These are phyloP conservation scores for Melanotaenia parkinsoni DNA, from an alignment of 2,797 vertebrate genomes.

Conservation along the genomic window DNA sequence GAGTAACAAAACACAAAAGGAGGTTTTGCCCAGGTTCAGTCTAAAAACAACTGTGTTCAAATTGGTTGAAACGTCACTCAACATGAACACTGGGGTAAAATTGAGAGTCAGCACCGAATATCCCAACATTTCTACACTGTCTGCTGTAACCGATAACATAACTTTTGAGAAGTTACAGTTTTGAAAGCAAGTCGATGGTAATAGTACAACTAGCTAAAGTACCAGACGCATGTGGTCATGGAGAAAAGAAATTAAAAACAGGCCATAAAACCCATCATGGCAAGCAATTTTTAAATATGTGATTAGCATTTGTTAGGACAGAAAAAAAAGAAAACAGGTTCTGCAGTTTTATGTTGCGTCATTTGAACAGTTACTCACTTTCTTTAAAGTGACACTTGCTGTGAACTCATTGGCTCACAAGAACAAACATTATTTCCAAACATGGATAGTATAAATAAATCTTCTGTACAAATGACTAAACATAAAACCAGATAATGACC, in stretches of 20 bases:
- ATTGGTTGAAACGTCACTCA: neutral
- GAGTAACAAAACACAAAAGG: constrained; percentile 1
- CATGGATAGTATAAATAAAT: constrained; percentile 13
- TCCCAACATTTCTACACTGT: constrained; percentile 2
- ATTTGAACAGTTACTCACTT: constrained; percentile 24
- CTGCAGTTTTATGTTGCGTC: constrained; percentile 58
- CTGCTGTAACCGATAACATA: neutral
- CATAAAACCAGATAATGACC: constrained; percentile 45
- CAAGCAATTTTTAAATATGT: constrained; percentile 25
- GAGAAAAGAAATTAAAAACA: constrained; percentile 41
- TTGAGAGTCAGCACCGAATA: constrained; percentile 13
- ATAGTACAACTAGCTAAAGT: neutral
- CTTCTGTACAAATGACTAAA: constrained; percentile 54
- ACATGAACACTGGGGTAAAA: constrained; percentile 4
- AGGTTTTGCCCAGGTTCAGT: neutral
- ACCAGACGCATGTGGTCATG: constrained; percentile 24
- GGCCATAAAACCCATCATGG: neutral
- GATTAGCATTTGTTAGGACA: constrained; percentile 26
- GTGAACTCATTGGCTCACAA: neutral
- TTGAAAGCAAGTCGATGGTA: constrained; percentile 8
- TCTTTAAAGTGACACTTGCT: neutral
- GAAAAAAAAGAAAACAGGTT: neutral
- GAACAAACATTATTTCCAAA: neutral
- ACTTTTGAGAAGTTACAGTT: neutral
- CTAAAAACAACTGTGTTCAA: constrained; percentile 5